Evolutionary conservation across 1,140 invertebrate species (phyloP).

Genomic region (Neodiprion lecontei): DNA sequence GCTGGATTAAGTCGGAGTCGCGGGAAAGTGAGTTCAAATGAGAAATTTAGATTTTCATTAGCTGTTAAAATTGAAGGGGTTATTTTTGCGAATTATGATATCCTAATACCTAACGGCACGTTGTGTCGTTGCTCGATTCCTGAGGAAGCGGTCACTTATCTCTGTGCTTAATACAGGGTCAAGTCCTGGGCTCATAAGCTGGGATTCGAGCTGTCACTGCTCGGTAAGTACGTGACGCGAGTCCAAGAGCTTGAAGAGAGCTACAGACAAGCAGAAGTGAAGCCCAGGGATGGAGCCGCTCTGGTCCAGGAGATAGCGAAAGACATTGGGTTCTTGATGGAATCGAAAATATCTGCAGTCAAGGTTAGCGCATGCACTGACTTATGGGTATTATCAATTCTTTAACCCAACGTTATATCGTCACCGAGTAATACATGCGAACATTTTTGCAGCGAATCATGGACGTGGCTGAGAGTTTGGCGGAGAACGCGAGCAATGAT

Average conservation of each 20-base stretch:
- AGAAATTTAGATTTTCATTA: no score
- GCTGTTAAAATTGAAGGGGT: no score
- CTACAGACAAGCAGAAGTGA: constrained; percentile 76
- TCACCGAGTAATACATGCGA: constrained; percentile 4
- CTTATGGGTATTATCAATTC: background rate
- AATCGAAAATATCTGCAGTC: constrained; percentile 83
- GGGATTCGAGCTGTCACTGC: constrained; percentile 73
- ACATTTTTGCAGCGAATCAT: constrained; percentile 70
- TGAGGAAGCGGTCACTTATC: background rate
- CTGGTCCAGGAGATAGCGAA: constrained; percentile 79
- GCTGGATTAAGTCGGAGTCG: no score
- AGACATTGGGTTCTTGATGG: constrained; percentile 83
- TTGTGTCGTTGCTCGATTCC: no score
- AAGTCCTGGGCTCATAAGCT: constrained; percentile 76
- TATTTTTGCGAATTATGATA: no score
- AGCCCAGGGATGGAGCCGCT: constrained; percentile 72
- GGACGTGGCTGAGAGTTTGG: constrained; percentile 80
- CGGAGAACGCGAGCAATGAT: constrained; percentile 65
- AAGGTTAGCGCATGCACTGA: constrained; percentile 61
- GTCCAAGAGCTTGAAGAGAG: constrained; percentile 77
- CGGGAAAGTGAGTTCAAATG: no score
- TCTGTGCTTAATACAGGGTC: constrained; percentile 60
- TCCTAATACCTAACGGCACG: no score
- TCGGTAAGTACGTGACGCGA: constrained; percentile 76
- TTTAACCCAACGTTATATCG: background rate